phyloP scores from a whole-genome alignment of 2,113 vertebrate species.

The Mustelus asterias region DNA sequence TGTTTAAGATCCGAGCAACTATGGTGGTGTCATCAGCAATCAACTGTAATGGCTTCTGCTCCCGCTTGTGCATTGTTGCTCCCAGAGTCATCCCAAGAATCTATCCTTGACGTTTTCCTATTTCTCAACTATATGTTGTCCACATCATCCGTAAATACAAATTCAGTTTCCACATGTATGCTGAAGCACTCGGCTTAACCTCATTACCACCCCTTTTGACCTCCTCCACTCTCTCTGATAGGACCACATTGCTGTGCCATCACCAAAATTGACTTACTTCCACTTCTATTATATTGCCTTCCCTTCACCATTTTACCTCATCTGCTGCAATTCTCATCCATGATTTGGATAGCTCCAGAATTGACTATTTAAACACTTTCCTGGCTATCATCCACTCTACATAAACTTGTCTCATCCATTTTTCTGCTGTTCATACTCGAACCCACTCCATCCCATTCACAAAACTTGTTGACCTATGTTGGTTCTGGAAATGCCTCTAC shows the following conservation, averaged over 20 bases:
- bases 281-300: not conserved
- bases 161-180: no score
- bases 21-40: not conserved
- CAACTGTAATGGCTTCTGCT: not conserved
- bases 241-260: not conserved
- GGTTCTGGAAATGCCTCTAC: not conserved
- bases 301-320: not conserved
- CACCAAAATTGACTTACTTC: not conserved
- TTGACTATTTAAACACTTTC: not conserved
- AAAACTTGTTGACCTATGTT: not conserved
- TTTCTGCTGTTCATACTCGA: not conserved
- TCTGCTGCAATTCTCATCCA: not conserved
- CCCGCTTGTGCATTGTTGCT: not conserved
- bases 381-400: not conserved
- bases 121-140: not conserved
- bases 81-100: not conserved
- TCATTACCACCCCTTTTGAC: not conserved
- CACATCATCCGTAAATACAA: not conserved
- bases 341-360: not conserved
- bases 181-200: not conserved
- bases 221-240: not conserved
- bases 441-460: not conserved
- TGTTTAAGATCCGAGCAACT: no score
- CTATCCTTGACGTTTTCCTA: not conserved
- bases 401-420: not conserved